Evolutionary conservation across 2,113 vertebrate genomes (phyloP).

Genomic region (Tragelaphus scriptus): DNA sequence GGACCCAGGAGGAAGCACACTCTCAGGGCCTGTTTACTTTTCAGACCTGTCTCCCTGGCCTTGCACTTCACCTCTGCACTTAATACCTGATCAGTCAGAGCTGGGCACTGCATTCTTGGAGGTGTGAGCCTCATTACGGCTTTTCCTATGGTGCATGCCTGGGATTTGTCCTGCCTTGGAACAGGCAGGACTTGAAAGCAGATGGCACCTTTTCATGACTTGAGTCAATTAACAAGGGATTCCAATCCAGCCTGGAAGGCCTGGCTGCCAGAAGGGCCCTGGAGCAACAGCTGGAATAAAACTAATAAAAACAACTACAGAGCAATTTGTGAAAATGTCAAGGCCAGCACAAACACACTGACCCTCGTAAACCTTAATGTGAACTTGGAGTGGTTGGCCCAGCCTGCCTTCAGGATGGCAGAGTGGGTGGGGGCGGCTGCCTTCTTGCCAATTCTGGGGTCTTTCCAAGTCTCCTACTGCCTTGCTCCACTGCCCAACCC

Average conservation of each 20-base stretch:
- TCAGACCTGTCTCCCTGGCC: neutral
- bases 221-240: slow-evolving; percentile 52
- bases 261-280: neutral
- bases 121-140: slow-evolving; percentile 52
- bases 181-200: slow-evolving; percentile 47
- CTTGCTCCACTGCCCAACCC: neutral
- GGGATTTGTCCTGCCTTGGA: neutral
- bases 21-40: neutral
- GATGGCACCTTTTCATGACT: slow-evolving; percentile 34
- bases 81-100: slow-evolving; percentile 23
- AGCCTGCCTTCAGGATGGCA: neutral
- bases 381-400: slow-evolving; percentile 18
- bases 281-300: slow-evolving; percentile 57
- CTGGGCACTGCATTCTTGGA: neutral
- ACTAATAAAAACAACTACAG: slow-evolving; percentile 54
- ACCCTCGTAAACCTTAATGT: slow-evolving; percentile 40
- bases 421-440: neutral
- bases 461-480: neutral
- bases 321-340: slow-evolving; percentile 52
- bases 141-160: neutral
- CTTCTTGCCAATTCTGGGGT: neutral
- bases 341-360: slow-evolving; percentile 31
- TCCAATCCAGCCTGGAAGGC: slow-evolving; percentile 18
- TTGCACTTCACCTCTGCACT: neutral
- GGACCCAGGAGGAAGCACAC: slow-evolving; percentile 9